Base-by-base conservation (phyloP, 2,113 vertebrate genomes). In the Rhinolophus ferrumequinum region DNA sequence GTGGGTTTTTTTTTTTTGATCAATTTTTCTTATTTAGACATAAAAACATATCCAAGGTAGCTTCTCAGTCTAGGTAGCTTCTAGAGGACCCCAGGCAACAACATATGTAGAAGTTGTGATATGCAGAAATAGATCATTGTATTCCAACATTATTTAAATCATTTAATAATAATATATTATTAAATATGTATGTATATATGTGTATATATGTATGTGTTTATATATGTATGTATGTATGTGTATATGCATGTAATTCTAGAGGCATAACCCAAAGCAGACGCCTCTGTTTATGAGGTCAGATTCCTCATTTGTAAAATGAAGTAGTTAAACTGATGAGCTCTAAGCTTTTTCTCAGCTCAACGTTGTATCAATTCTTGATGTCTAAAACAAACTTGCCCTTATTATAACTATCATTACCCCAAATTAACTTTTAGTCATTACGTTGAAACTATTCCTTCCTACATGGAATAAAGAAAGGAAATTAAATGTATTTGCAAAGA, bases 391-490 rank as follows among this genome's bases (percentile, higher is more conserved):
- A 41, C 19, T 92, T 75, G 16, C 19, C 35, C 18, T 79, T 88
- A 83, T 70, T 95, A 70, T 95, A 83, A 89, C 41, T 88, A 83
- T 89, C 70, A 8, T 93, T 88, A 62, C 15, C n/a, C 66, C 72
- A 84, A 73, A 90, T 94, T 86, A 94, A 15, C 33, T 95, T 85
- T 66, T 92, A 73, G 58, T 90, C 52, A 86, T 93, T 58, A 70
- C 33, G 18, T 54, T 82, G 73, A 66, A 96, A 66, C 21, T 44
- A 35, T 76, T 56, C 54, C n/a, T 69, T 86, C 44, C 8, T 60
- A 62, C 56, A 30, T 33, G 64, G 60, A 90, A 50, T 69, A 67
- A 64, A 79, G 67, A 64, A 85, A 54, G 84, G 64, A 93, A 93
- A 84, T 90, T 69, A 79, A 41, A 62, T 85, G 88, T 93, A 52